Conservation (phyloP, 2,797 vertebrate species). For the Mus spretus region DNA sequence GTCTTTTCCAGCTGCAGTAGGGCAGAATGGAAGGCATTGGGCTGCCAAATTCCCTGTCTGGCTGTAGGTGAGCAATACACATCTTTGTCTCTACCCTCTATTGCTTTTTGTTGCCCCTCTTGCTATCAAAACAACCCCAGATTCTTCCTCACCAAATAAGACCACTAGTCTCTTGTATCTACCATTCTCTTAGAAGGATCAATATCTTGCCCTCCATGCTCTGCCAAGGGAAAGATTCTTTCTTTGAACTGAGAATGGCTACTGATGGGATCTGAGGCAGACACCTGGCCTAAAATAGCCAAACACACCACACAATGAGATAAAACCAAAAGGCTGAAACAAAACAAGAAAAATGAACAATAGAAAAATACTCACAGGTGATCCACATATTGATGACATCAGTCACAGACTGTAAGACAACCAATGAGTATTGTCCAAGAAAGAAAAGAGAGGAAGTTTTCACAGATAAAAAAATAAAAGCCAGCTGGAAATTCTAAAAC, state of each 20-base stretch:
- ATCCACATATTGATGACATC: not conserved
- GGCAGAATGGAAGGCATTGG: conserved; percentile 49
- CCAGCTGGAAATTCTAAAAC: conserved; percentile 15
- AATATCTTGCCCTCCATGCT: not conserved
- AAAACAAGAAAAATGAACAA: not conserved
- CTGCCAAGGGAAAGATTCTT: not conserved
- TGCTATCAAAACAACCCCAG: not conserved
- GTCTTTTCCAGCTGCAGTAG: conserved; percentile 61
- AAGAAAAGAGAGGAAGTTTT: not conserved
- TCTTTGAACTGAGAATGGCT: not conserved
- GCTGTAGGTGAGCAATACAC: not conserved
- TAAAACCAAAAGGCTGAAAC: not conserved
- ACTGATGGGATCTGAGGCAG: not conserved
- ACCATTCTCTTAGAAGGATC: not conserved
- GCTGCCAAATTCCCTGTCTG: conserved; percentile 35
- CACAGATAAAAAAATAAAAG: not conserved
- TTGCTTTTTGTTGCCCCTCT: not conserved
- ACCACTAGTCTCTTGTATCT: not conserved
- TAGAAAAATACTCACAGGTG: not conserved
- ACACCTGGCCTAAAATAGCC: not conserved
- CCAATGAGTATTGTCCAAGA: not conserved
- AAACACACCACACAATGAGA: not conserved
- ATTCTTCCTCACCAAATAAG: not conserved
- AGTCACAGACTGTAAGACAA: not conserved
- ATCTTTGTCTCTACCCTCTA: not conserved